phyloP scores from a whole-genome alignment of 2,797 vertebrate species.

The Manis pentadactyla region DNA sequence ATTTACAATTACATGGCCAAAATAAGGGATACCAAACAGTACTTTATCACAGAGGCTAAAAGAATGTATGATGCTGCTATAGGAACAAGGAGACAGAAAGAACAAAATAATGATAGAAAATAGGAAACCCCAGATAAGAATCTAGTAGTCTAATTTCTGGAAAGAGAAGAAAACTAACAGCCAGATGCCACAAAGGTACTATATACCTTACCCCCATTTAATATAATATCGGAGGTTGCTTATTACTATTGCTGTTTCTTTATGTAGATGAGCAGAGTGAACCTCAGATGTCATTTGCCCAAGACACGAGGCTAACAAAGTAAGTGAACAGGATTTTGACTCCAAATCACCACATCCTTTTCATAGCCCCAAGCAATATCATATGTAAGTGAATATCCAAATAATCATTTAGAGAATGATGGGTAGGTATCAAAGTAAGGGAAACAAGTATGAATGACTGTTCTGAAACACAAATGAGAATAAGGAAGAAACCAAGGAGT shows the following conservation, averaged over 20 bases:
- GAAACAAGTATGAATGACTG: neutral
- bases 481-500: neutral
- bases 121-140: neutral
- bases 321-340: neutral
- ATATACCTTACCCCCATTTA: neutral
- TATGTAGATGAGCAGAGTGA: neutral
- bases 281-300: neutral
- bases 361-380: neutral
- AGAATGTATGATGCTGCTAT: neutral
- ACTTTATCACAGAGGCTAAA: neutral
- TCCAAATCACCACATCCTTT: neutral
- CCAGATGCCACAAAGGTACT: neutral
- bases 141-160: neutral
- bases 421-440: neutral
- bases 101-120: neutral
- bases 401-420: neutral
- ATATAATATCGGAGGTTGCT: neutral
- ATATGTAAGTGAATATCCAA: neutral
- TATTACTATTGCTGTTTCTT: conserved; percentile 1
- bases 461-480: neutral
- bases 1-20: conserved; percentile 25
- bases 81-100: neutral
- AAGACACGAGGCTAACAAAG: conserved; percentile 9
- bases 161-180: neutral
- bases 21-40: neutral